These are phyloP conservation scores for Eremophila alpestris DNA, from an alignment of 2,797 vertebrate species.

Conservation along the genomic window DNA sequence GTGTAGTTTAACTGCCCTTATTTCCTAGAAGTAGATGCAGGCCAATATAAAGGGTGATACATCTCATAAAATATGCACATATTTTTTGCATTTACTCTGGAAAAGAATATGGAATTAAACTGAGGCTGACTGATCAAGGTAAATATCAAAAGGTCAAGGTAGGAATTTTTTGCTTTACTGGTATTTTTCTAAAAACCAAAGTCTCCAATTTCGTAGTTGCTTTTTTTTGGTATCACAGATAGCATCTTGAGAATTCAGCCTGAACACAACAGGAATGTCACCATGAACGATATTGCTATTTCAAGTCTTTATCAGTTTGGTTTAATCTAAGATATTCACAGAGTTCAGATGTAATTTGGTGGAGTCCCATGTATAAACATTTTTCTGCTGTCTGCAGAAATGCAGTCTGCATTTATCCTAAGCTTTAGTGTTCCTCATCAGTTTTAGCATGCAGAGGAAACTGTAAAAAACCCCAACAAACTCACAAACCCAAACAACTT, in stretches of 20 bases:
- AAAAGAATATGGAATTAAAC: background rate
- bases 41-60: background rate
- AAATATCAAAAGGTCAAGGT: background rate
- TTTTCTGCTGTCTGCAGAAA: background rate
- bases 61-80: background rate
- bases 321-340: background rate
- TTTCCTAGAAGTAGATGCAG: background rate
- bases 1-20: background rate
- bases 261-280: background rate
- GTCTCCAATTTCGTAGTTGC: background rate
- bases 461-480: background rate
- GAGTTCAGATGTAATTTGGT: background rate
- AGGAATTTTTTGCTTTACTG: background rate
- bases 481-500: background rate
- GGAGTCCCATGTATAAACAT: background rate
- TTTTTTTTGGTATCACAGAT: background rate
- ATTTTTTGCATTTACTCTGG: background rate
- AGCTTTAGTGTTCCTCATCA: background rate
- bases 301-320: background rate
- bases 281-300: background rate
- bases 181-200: background rate
- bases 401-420: background rate
- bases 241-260: background rate
- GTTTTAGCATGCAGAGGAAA: background rate
- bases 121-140: background rate